These are phyloP conservation scores for Triplophysa siluroides DNA, from an alignment of 2,113 vertebrate species.

Conservation along the genomic window DNA sequence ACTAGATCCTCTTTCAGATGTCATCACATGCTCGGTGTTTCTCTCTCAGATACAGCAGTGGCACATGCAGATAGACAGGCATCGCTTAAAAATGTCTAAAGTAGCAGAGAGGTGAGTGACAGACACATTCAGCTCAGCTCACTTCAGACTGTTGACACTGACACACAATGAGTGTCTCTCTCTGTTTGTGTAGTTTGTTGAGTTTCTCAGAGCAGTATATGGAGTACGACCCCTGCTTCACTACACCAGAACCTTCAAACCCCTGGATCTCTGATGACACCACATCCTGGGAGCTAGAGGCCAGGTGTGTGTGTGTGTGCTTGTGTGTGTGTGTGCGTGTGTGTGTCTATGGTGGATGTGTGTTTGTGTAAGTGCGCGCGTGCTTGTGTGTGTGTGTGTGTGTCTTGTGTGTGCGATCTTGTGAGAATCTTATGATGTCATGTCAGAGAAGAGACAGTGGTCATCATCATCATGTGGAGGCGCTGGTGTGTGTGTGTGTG, in stretches of 20 bases:
- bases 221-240: constrained; percentile 94
- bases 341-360: no score
- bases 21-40: neutral
- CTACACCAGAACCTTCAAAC: constrained; percentile 89
- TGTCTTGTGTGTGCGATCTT: no score
- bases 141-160: neutral
- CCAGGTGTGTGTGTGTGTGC: constrained; percentile 74
- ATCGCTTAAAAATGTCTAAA: constrained; percentile 99
- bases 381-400: no score
- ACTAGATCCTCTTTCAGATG: no score
- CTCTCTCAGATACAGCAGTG: constrained; percentile 92
- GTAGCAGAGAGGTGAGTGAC: constrained; percentile 91
- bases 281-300: constrained; percentile 92
- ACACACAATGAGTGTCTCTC: neutral
- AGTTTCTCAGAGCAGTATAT: constrained; percentile 93
- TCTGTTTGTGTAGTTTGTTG: constrained; percentile 79
- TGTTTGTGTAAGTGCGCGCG: no score
- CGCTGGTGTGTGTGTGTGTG: neutral
- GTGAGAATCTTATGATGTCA: no score
- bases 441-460: no score
- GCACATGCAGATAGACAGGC: constrained; percentile 95
- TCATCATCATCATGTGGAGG: no score
- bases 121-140: neutral
- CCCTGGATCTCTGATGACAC: constrained; percentile 95
- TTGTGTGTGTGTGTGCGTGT: no score